These are phyloP conservation scores for Limnephilus auricula DNA, from an alignment of 2,888 invertebrate species.

Conservation along the genomic window DNA sequence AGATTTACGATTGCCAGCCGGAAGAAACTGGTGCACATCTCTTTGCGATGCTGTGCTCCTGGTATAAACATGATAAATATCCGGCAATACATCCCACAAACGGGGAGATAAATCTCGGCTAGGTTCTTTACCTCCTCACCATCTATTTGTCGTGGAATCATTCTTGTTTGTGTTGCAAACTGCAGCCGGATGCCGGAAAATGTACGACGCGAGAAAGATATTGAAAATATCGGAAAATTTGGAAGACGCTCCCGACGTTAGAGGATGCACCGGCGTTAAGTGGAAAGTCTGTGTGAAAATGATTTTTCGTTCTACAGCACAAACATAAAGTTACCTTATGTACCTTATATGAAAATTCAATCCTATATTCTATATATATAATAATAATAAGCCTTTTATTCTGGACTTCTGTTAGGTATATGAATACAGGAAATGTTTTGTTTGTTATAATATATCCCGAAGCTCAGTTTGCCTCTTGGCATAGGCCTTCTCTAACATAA, in stretches of 20 bases:
- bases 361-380: too few relatives aligned
- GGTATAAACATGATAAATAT: slow-evolving; percentile 43
- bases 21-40: slow-evolving; percentile 9
- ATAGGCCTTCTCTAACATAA: too few relatives aligned
- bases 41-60: slow-evolving; percentile 20
- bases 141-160: slow-evolving; percentile 45
- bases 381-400: too few relatives aligned
- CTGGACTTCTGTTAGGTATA: too few relatives aligned
- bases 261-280: not conserved
- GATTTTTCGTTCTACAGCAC: not conserved
- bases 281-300: slow-evolving; percentile 2
- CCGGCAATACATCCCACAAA: slow-evolving; percentile 54
- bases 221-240: slow-evolving; percentile 26
- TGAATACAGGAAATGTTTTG: too few relatives aligned
- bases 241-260: slow-evolving; percentile 8
- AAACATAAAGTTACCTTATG: not conserved
- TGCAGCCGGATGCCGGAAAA: slow-evolving; percentile 38
- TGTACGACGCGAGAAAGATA: slow-evolving; percentile 3
- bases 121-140: slow-evolving; percentile 48
- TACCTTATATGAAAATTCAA: too few relatives aligned
- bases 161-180: slow-evolving; percentile 49
- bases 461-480: too few relatives aligned
- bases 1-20: not conserved
- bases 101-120: slow-evolving; percentile 51
- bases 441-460: too few relatives aligned